A percentile compares a stretch with the other conserved stretches of the same genome.
phyloP scores from a whole-genome alignment of 2,797 vertebrate species.

The Etheostoma perlongum region DNA sequence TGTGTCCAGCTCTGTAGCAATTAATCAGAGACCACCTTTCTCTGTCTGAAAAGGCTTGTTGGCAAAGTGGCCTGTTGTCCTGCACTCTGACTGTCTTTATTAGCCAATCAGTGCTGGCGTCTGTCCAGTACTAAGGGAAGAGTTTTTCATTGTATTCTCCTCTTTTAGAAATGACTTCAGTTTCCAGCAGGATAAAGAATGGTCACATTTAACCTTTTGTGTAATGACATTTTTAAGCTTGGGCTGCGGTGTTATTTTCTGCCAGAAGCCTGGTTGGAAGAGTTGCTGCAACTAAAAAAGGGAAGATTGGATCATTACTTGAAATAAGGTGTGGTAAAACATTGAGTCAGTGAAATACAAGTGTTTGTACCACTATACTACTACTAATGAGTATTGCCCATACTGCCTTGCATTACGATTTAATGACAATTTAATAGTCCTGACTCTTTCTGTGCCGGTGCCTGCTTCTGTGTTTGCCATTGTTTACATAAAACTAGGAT shows the following conservation, averaged over 20 bases:
- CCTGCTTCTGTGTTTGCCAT: background rate
- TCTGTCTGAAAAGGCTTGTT: conserved; percentile 35
- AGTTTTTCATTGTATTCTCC: conserved; percentile 29
- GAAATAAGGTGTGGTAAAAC: conserved; percentile 4
- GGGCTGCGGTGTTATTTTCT: conserved; percentile 19
- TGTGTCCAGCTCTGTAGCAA: conserved; percentile 28
- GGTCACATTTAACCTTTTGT: conserved; percentile 26
- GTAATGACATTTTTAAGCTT: conserved; percentile 26
- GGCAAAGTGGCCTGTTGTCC: conserved; percentile 33
- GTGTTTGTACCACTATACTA: background rate
- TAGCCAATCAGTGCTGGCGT: conserved; percentile 54
- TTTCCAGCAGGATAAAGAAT: conserved; percentile 8
- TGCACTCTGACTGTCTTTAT: conserved; percentile 43
- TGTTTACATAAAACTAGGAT: conserved; percentile 10
- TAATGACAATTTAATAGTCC: background rate
- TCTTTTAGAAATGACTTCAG: conserved; percentile 14
- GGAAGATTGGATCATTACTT: background rate
- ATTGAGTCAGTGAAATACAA: conserved; percentile 10
- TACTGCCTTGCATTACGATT: conserved; percentile 5
- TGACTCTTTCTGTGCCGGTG: background rate
- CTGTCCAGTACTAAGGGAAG: conserved; percentile 25
- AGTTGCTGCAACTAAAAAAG: conserved; percentile 16
- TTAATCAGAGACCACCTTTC: conserved; percentile 43
- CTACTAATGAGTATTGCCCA: background rate
- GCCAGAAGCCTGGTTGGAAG: background rate